These are phyloP conservation scores for Nerophis ophidion DNA, from an alignment of 2,113 vertebrate species.

Conservation along the genomic window DNA sequence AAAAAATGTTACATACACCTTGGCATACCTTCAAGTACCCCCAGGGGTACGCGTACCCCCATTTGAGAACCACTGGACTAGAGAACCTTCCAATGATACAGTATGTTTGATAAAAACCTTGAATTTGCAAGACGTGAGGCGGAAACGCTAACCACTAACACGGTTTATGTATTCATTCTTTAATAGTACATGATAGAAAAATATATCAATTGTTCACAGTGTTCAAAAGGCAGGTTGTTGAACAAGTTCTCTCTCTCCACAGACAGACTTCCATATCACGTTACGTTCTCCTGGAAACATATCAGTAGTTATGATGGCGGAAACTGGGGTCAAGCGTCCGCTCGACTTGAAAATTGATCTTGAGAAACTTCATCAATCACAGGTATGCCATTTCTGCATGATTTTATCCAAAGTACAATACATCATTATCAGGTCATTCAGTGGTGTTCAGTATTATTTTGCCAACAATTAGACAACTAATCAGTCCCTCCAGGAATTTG, in stretches of 20 bases:
- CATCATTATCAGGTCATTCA: not conserved
- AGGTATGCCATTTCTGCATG: too few species aligned
- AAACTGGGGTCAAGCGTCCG: too few species aligned
- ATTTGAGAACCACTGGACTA: too few species aligned
- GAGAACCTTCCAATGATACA: not conserved
- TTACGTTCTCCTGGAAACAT: not conserved
- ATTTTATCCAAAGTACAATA: too few species aligned
- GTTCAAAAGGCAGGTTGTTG: slow-evolving; percentile 76
- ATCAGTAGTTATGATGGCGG: too few species aligned
- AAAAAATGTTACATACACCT: too few species aligned
- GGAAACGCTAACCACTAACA: slow-evolving; percentile 1
- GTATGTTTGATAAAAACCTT: not conserved
- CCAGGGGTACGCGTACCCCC: too few species aligned
- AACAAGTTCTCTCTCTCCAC: not conserved
- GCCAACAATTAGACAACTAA: too few species aligned
- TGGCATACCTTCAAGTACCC: too few species aligned
- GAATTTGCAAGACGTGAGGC: not conserved
- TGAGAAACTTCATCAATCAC: too few species aligned
- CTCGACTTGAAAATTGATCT: too few species aligned
- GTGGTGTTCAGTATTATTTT: not conserved
- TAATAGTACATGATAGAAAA: slow-evolving; percentile 87
- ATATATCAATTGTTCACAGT: slow-evolving; percentile 82
- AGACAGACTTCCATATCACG: not conserved
- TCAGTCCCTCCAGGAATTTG: too few species aligned
- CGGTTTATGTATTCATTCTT: slow-evolving; percentile 65